A percentile compares a stretch with the other conserved stretches of the same genome.
These are phyloP conservation scores for Macrotus californicus DNA, from an alignment of 2,113 vertebrate genomes.

Conservation along the genomic window DNA sequence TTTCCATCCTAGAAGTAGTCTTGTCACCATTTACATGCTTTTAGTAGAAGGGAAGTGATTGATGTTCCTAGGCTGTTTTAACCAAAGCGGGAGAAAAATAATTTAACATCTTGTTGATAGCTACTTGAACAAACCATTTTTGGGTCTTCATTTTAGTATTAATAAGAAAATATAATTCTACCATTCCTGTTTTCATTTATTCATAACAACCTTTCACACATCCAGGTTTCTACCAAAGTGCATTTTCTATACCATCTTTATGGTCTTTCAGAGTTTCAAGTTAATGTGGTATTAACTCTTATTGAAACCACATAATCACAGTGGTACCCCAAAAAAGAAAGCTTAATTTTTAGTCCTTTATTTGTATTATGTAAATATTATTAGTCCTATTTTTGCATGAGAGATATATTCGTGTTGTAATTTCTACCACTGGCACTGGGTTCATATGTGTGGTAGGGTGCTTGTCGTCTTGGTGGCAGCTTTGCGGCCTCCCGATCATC, in stretches of 20 bases:
- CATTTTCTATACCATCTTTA: background rate
- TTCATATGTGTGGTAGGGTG: background rate
- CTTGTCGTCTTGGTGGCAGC: background rate
- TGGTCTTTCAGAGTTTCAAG: background rate
- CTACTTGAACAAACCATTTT: slow-evolving; percentile 48
- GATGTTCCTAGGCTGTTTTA: slow-evolving; percentile 47
- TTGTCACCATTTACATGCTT: slow-evolving; percentile 27
- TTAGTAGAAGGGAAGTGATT: background rate
- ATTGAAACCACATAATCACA: background rate
- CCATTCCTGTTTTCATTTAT: slow-evolving; percentile 55
- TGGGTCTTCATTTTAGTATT: slow-evolving; percentile 50
- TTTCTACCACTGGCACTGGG: background rate
- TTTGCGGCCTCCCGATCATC: background rate
- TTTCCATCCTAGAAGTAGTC: slow-evolving; percentile 47
- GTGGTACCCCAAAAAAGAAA: background rate
- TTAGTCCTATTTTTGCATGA: slow-evolving; percentile 20
- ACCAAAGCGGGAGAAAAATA: slow-evolving; percentile 64
- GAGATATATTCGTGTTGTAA: background rate
- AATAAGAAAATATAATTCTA: slow-evolving; percentile 60
- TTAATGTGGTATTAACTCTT: background rate
- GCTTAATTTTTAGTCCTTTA: background rate
- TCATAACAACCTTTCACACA: background rate
- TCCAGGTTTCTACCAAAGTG: background rate
- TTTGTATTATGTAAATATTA: background rate
- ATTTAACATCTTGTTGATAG: slow-evolving; percentile 35